Percentiles rank a stretch among this genome's conserved stretches.
Conservation (phyloP, 2,888 invertebrate species). For the Pyralis farinalis region DNA sequence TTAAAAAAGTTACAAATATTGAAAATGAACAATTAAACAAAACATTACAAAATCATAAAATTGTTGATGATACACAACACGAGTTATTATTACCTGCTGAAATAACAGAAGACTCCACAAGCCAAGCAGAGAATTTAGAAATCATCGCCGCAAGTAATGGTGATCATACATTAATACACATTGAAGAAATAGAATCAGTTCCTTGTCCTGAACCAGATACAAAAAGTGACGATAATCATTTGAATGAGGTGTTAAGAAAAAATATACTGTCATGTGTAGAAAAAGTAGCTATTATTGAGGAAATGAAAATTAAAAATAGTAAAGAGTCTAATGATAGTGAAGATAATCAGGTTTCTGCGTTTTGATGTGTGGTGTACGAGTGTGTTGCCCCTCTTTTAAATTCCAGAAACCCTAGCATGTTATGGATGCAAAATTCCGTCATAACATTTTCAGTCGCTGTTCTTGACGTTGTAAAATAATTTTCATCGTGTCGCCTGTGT, state of each 20-base stretch:
- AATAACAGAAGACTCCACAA: slow-evolving; percentile 17
- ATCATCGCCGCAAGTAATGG: slow-evolving; percentile 18
- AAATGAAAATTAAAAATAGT: slow-evolving; percentile 56
- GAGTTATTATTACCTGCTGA: slow-evolving; percentile 29
- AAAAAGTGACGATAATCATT: slow-evolving; percentile 47
- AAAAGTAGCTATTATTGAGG: slow-evolving; percentile 68
- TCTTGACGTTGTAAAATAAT: background rate
- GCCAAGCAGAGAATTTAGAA: slow-evolving; percentile 15
- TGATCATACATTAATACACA: slow-evolving; percentile 28
- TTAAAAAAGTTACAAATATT: slow-evolving; percentile 69
- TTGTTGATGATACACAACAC: slow-evolving; percentile 33
- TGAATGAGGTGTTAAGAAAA: slow-evolving; percentile 59
- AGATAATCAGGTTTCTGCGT: slow-evolving; percentile 62
- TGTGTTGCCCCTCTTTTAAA: slow-evolving; percentile 47
- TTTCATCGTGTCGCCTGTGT: slow-evolving; percentile 1
- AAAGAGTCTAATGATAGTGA: slow-evolving; percentile 35
- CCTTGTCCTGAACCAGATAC: slow-evolving; percentile 27
- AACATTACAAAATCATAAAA: slow-evolving; percentile 46
- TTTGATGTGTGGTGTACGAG: slow-evolving; percentile 54
- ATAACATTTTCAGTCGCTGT: slow-evolving; percentile 5
- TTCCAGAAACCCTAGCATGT: slow-evolving; percentile 49
- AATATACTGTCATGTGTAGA: slow-evolving; percentile 71
- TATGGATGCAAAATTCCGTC: slow-evolving; percentile 23
- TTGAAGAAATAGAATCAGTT: slow-evolving; percentile 39
- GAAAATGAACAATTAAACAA: slow-evolving; percentile 73